A percentile compares a stretch with the other conserved stretches of the same genome.
These are phyloP conservation scores for Hirudo medicinalis DNA, from an alignment of 1,140 invertebrate species.

Conservation along the genomic window DNA sequence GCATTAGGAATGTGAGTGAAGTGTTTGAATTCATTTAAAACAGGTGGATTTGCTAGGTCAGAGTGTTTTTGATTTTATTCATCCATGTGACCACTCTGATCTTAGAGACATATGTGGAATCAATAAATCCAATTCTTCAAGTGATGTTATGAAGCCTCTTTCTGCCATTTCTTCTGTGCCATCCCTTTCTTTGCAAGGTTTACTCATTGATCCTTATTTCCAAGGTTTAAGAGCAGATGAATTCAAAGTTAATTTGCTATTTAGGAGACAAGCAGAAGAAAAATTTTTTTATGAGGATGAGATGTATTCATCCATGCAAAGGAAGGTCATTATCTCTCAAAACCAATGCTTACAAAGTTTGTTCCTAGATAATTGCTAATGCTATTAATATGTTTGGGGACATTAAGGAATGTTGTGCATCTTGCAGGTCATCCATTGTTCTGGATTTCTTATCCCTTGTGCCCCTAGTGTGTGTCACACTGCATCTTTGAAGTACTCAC, in stretches of 20 bases:
- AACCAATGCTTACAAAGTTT: constrained; percentile 11
- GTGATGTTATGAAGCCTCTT: constrained; percentile 28
- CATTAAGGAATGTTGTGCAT: not conserved
- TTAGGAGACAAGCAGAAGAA: not conserved
- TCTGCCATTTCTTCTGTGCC: no score
- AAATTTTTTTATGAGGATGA: constrained; percentile 5
- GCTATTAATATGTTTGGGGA: not conserved
- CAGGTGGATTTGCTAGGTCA: constrained; percentile 37
- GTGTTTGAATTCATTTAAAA: no score
- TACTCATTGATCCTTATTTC: no score
- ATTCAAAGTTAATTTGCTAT: no score
- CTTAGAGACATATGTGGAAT: constrained; percentile 55
- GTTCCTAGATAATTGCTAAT: not conserved
- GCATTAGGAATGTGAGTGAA: no score
- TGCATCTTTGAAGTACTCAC: constrained; percentile 22
- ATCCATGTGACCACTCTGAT: constrained; percentile 82
- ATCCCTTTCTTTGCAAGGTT: no score
- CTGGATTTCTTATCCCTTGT: constrained; percentile 5
- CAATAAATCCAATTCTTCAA: constrained; percentile 36
- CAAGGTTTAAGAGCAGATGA: no score
- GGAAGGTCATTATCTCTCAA: constrained; percentile 1
- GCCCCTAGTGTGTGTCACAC: no score
- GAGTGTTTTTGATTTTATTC: constrained; percentile 34
- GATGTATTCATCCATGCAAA: not conserved
- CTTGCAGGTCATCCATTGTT: not conserved